Evolutionary conservation across 2,888 invertebrate genomes (phyloP).

Genomic region (Dicycla oo): DNA sequence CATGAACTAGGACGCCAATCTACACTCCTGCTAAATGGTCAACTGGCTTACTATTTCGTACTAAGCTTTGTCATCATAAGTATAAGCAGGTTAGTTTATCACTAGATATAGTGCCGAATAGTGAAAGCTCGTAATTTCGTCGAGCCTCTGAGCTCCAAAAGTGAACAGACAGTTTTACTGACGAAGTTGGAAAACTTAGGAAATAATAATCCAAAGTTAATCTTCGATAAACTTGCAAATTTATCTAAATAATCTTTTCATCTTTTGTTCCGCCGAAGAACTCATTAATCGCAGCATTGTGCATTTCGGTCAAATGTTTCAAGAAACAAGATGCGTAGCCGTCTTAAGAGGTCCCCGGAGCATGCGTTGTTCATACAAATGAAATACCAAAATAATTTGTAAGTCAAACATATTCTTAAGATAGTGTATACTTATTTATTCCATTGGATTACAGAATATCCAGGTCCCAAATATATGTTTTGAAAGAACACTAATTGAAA

Average conservation of each 20-base stretch:
- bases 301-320: background rate
- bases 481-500: no score
- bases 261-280: background rate
- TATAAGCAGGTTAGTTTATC: slow-evolving; percentile 1
- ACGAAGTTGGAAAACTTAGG: background rate
- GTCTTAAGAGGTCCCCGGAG: no score
- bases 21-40: slow-evolving; percentile 27
- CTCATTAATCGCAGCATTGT: background rate
- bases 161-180: background rate
- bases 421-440: no score
- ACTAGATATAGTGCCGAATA: background rate
- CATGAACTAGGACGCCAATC: slow-evolving; percentile 42
- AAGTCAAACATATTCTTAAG: no score
- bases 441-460: no score
- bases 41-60: slow-evolving; percentile 27
- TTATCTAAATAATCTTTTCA: background rate
- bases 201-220: background rate
- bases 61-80: slow-evolving; percentile 16
- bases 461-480: no score
- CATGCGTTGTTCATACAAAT: no score
- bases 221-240: background rate
- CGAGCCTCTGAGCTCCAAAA: slow-evolving; percentile 8
- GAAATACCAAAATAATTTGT: no score
- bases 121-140: background rate
- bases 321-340: background rate